A percentile compares a stretch with the other conserved stretches of the same genome.
phyloP scores from a whole-genome alignment of 1,140 invertebrate species.

The Caerostris darwini region DNA sequence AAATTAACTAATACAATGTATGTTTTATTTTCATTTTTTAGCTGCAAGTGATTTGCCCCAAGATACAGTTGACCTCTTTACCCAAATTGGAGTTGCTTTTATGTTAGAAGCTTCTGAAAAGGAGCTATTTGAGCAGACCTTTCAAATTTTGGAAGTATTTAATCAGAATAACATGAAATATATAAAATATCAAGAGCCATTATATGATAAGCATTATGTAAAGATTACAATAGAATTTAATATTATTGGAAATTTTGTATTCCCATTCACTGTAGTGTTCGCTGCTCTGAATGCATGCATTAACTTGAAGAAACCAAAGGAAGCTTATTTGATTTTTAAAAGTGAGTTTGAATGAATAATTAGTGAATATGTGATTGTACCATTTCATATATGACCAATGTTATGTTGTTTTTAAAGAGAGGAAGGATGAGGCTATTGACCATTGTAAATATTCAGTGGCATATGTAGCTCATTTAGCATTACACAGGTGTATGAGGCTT shows the following conservation, averaged over 20 bases:
- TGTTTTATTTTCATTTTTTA: not conserved
- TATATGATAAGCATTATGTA: not conserved
- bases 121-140: not conserved
- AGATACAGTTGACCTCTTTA: not conserved
- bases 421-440: no score
- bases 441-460: no score
- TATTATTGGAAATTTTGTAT: not conserved
- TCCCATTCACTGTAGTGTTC: not conserved
- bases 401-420: no score
- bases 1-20: no score
- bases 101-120: not conserved
- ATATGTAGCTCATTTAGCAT: no score
- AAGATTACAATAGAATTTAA: not conserved
- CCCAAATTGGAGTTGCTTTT: not conserved
- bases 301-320: not conserved
- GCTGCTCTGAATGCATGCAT: slow-evolving; percentile 1
- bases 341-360: not conserved
- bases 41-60: not conserved
- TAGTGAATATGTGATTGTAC: no score
- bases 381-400: no score
- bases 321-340: not conserved
- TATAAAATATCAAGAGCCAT: not conserved
- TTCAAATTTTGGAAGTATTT: not conserved
- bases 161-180: not conserved
- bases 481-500: no score